phyloP scores from a whole-genome alignment of 2,113 vertebrate genomes.

The Amblyornis subalaris region DNA sequence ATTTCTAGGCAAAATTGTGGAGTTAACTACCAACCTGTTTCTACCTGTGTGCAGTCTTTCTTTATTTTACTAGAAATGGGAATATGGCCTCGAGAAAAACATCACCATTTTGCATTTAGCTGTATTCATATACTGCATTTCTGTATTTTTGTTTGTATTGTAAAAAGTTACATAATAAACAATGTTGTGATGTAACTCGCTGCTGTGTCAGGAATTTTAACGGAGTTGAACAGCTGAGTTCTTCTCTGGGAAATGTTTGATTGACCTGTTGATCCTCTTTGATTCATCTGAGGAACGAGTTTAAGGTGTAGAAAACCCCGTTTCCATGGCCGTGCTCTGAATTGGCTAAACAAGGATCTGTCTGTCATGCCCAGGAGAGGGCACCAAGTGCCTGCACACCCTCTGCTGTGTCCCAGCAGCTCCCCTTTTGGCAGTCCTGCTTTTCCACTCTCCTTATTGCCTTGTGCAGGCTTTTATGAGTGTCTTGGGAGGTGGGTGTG shows the following conservation, averaged over 20 bases:
- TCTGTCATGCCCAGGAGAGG: not conserved
- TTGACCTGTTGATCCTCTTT: not conserved
- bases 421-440: rapidly evolving
- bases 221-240: not conserved
- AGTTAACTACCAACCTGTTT: conserved; percentile 77
- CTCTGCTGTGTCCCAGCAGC: not conserved
- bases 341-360: too few species aligned
- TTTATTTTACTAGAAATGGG: conserved; percentile 82
- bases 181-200: conserved; percentile 84
- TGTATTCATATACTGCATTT: conserved; percentile 95
- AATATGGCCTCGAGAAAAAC: conserved; percentile 78
- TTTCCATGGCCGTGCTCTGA: not conserved
- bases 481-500: rapidly evolving
- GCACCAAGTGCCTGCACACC: not conserved
- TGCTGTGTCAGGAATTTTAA: not conserved
- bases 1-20: conserved; percentile 77
- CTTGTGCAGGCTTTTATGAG: not conserved
- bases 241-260: not conserved
- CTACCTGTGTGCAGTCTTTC: conserved; percentile 78
- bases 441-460: rapidly evolving
- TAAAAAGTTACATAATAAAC: conserved; percentile 99
- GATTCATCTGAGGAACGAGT: not conserved
- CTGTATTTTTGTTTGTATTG: conserved; percentile 99
- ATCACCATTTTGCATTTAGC: conserved; percentile 82
- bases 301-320: not conserved